Base-by-base conservation (phyloP, 2,888 invertebrate species). In the Polia nebulosa region DNA sequence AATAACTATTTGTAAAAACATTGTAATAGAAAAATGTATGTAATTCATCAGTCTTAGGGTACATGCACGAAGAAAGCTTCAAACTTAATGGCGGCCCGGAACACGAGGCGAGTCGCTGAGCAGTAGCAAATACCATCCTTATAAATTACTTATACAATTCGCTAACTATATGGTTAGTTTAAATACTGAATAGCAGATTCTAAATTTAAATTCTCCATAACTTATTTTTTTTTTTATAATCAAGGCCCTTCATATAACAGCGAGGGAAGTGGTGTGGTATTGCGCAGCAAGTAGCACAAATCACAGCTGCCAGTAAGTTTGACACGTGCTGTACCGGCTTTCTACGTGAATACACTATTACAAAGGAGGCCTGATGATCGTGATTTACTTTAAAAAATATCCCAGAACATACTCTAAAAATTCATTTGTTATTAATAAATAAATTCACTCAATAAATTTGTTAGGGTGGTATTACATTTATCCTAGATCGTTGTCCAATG, bases 1-100 rank as follows among this genome's bases (percentile, higher is more conserved):
- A 36, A 32, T 51, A 25, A 9, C 11, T 67, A 39, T 27, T 9
- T 44, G 11, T 70, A 34, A 60, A n/a, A 58, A 55, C 11, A 49
- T 22, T 49, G 13, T 9, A 17, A 27, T 7, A 63, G n/a, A 41
- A 57, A 47, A 25, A 25, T 32, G 22, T 15, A 6, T 29, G 29
- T 25, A 22, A 27, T 9, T 17, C 29, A 20, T 39, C 13, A 39
- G 13, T 39, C 29, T 39, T 67, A 7, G 52, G 20, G 7, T 32
- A 20, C 7, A 52, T n/a, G 4, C 11, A 51, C n/a, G 51, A n/a
- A 29, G n/a, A 51, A 29, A 29, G 11, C n/a, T n/a, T n/a, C n/a
- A n/a, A n/a, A n/a, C n/a, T n/a, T n/a, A n/a, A n/a, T n/a, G n/a
- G n/a, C n/a, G 11, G 32, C 32, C 32, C 7, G 5, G 8, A 8